These are phyloP conservation scores for Pedionomus torquatus DNA, from an alignment of 2,113 vertebrate species.

Conservation along the genomic window DNA sequence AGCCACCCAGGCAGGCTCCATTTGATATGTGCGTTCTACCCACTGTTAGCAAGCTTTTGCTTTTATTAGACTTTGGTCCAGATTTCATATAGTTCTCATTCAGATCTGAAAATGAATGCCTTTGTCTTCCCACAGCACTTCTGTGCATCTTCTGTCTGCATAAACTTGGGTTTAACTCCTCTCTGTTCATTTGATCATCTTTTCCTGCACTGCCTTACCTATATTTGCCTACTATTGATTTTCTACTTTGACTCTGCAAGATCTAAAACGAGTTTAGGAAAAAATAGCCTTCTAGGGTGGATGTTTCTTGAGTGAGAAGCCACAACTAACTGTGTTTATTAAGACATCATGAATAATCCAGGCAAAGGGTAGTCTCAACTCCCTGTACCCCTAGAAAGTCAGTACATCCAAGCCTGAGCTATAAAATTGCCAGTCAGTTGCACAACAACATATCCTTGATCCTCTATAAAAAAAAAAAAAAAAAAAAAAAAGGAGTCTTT, in stretches of 20 bases:
- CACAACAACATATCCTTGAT: not conserved
- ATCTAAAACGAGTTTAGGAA: not conserved
- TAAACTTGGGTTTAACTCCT: not conserved
- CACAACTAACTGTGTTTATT: not conserved
- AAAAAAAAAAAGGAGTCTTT: not conserved
- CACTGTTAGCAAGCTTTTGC: not conserved
- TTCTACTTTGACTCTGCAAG: not conserved
- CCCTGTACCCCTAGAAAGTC: not conserved
- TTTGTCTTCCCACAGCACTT: conserved; percentile 28
- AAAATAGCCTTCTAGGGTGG: not conserved
- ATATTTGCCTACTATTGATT: not conserved
- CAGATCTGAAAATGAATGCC: not conserved
- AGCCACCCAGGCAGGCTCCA: not conserved
- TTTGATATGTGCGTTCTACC: not conserved
- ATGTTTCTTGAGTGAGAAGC: not conserved
- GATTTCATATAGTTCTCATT: not conserved
- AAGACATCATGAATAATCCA: not conserved
- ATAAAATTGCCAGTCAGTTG: not conserved
- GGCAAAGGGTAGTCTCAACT: not conserved
- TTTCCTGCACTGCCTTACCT: not conserved
- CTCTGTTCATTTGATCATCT: not conserved
- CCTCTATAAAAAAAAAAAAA: not conserved
- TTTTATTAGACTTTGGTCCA: conserved; percentile 14
- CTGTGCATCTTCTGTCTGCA: not conserved
- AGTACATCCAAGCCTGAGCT: not conserved